Conservation (phyloP, 2,113 vertebrate species). For the Ptyas mucosa region DNA sequence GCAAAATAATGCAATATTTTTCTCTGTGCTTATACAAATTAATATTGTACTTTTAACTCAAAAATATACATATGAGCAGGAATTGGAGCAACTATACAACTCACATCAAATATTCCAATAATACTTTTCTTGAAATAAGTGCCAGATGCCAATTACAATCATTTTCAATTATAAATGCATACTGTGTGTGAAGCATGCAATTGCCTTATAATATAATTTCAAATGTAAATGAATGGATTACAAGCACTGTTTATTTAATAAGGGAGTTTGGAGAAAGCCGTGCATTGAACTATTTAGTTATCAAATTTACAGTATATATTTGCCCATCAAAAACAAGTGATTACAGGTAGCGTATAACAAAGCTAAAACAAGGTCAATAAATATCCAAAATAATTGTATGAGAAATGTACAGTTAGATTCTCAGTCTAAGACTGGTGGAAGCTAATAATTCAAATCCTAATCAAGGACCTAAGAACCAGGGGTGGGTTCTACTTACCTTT, state of each 20-base stretch:
- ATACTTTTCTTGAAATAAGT: not conserved
- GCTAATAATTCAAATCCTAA: too few species aligned
- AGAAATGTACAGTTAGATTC: too few species aligned
- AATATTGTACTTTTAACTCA: too few species aligned
- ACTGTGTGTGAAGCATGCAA: not conserved
- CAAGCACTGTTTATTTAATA: not conserved
- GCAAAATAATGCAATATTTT: too few species aligned
- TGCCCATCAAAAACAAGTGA: too few species aligned
- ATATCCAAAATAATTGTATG: too few species aligned
- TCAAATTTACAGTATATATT: too few species aligned
- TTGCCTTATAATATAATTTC: not conserved
- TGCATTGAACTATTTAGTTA: not conserved
- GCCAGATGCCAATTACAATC: not conserved
- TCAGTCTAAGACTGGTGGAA: too few species aligned
- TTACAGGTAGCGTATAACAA: too few species aligned
- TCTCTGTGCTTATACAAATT: not conserved
- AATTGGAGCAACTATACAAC: not conserved
- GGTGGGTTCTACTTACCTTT: too few species aligned
- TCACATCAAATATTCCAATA: not conserved
- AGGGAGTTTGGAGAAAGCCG: not conserved
- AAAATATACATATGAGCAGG: not conserved
- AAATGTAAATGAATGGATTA: conserved; percentile 21
- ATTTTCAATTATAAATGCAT: not conserved
- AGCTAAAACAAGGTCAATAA: too few species aligned
- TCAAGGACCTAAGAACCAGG: too few species aligned